Base-by-base conservation (phyloP, 2,797 vertebrate genomes). In the Sylvia borin region DNA sequence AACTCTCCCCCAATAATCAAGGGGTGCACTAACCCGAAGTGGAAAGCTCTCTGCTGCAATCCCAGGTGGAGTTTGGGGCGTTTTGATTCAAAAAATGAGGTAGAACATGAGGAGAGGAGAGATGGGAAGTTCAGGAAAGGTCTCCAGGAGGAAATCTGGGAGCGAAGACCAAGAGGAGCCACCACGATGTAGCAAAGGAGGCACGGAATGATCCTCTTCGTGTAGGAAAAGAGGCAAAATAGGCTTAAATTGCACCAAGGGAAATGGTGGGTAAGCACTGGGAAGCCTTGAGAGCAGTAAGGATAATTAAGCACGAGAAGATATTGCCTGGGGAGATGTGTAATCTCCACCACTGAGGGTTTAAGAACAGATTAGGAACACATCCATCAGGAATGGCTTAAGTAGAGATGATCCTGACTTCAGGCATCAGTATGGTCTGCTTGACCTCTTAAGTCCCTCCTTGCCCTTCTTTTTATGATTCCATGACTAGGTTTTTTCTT, bases 311-410 rank as follows among this genome's bases (percentile, higher is more conserved):
- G 84, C 87, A 92, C 0, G 1, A 60, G 75, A 87, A 66, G 84
- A 91, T 78, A 82, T 91, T 92, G 96, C 94, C 95, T 91, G 81
- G 85, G 75, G 91, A 94, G 92, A 95, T 94, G 78, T 80, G 96
- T 95, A 95, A 96, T 94, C 92, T 94, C 75, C 71, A 93, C 78
- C 75, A 82, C 40, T 20, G 81, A 85, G 81, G 64, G 87, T 89
- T 96, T 93, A 92, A 85, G 87, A 87, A 54, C 71, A 89, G 95
- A 95, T 96, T 90, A 96, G 91, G 85, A 67, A 74, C 65, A 80
- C 29, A 85, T 85, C 89, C 94, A 95, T 96, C 94, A 94, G 83
- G 78, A 95, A 93, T 65, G 92, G 87, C 61, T 93, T 95, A 94
- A 93, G 91, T 2, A 47, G 81, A 89, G 81, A 87, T 92, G 92